These are phyloP conservation scores for Horisme vitalbata DNA, from an alignment of 2,888 invertebrate genomes.

Conservation along the genomic window DNA sequence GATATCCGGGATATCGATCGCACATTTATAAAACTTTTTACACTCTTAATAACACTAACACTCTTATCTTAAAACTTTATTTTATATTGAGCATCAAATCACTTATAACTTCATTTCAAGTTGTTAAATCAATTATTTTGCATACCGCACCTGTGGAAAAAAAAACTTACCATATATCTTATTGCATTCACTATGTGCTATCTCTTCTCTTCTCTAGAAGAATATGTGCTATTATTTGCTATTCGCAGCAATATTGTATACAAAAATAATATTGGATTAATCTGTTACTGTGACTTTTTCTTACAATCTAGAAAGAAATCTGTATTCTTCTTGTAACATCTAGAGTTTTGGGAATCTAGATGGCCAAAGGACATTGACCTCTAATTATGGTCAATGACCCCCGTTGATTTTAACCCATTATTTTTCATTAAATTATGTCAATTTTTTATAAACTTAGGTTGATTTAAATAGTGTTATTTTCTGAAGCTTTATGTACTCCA, in stretches of 20 bases:
- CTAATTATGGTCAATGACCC: constrained; percentile 22
- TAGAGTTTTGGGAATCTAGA: constrained; percentile 19
- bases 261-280: too few species aligned
- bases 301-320: background rate
- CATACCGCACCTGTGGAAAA: constrained; percentile 27
- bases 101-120: constrained; percentile 31
- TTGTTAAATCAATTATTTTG: constrained; percentile 13
- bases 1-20: constrained; percentile 73
- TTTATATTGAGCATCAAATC: constrained; percentile 50
- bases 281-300: too few species aligned
- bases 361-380: constrained; percentile 32
- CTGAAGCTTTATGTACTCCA: too few species aligned
- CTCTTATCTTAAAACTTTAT: constrained; percentile 17
- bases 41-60: constrained; percentile 18
- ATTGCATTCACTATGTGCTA: too few species aligned
- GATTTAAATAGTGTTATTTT: too few species aligned
- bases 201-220: too few species aligned
- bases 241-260: too few species aligned
- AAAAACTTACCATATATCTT: constrained; percentile 18
- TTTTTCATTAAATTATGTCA: too few species aligned
- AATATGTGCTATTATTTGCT: too few species aligned
- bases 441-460: too few species aligned
- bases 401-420: too few species aligned
- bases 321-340: too few species aligned
- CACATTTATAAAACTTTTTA: constrained; percentile 55